Evolutionary conservation across 2,113 vertebrate species (phyloP).

Genomic region (Chaenocephalus aceratus): DNA sequence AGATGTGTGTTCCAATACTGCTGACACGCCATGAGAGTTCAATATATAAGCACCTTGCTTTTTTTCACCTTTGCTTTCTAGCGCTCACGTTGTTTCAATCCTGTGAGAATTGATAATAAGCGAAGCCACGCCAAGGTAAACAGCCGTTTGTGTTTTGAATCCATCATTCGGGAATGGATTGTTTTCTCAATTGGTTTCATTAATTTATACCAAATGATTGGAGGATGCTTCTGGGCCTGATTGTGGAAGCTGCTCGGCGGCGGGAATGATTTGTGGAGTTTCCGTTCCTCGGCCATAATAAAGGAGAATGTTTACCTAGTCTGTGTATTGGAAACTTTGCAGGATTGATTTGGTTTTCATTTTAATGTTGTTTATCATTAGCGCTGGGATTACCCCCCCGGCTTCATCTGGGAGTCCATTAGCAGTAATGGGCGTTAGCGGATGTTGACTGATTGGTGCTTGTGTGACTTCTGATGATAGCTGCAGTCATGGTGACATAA

Average conservation of each 20-base stretch:
- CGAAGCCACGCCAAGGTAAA: conserved; percentile 66
- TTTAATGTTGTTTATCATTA: conserved; percentile 88
- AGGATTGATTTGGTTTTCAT: conserved; percentile 85
- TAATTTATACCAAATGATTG: conserved; percentile 75
- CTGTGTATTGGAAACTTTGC: conserved; percentile 72
- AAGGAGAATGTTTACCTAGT: conserved; percentile 81
- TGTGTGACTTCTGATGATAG: conserved; percentile 81
- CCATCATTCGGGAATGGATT: conserved; percentile 76
- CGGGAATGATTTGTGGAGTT: conserved; percentile 78
- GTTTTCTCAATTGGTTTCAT: conserved; percentile 75
- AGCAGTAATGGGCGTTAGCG: conserved; percentile 84
- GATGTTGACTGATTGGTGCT: conserved; percentile 83
- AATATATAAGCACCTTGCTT: conserved; percentile 36
- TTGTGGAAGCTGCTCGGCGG: conserved; percentile 62
- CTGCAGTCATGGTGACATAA: conserved; percentile 82
- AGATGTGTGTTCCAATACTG: conserved; percentile 17
- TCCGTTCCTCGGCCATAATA: conserved; percentile 74
- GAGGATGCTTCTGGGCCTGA: conserved; percentile 78
- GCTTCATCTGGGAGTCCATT: conserved; percentile 85
- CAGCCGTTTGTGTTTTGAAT: conserved; percentile 72
- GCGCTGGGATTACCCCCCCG: conserved; percentile 76
- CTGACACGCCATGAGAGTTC: conserved; percentile 13
- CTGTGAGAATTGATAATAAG: conserved; percentile 65
- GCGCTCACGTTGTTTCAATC: conserved; percentile 55
- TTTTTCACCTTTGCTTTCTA: conserved; percentile 56